phyloP scores from a whole-genome alignment of 30 jellyfish, hydroid and myxozoan genomes.

The Aurelia coerulea region DNA sequence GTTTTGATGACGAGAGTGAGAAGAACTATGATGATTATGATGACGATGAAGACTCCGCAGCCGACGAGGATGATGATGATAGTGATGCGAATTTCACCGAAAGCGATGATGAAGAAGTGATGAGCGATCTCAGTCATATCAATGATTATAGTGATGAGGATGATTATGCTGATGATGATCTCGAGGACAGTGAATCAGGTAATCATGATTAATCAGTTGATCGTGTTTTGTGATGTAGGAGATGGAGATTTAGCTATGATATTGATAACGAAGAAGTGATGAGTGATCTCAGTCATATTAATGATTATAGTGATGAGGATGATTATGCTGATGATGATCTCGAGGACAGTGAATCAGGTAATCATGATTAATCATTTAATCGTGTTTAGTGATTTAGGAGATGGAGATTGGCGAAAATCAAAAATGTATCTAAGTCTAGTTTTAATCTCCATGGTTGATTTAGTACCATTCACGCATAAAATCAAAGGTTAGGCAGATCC shows the following conservation, averaged over 20 bases:
- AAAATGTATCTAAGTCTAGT: too few species aligned
- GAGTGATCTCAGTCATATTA: slow-evolving; percentile 46
- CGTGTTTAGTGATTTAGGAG: neutral
- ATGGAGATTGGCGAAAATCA: neutral
- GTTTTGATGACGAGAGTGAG: slow-evolving; percentile 50
- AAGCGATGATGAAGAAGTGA: slow-evolving; percentile 70
- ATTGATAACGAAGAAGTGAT: slow-evolving; percentile 33
- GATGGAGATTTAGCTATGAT: neutral
- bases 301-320: slow-evolving; percentile 56
- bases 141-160: slow-evolving; percentile 61
- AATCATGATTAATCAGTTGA: neutral
- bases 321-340: slow-evolving; percentile 33
- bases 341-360: slow-evolving; percentile 6
- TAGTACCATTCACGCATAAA: too few species aligned
- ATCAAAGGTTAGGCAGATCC: too few species aligned
- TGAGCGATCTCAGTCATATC: slow-evolving; percentile 51
- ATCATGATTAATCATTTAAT: neutral
- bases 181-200: slow-evolving; percentile 11
- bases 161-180: slow-evolving; percentile 41
- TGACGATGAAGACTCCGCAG: slow-evolving; percentile 76
- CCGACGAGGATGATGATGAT: slow-evolving; percentile 67
- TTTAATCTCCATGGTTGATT: too few species aligned
- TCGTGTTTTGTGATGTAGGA: neutral
- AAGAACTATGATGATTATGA: slow-evolving; percentile 59
- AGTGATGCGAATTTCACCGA: slow-evolving; percentile 54